Percentiles rank a stretch among this genome's conserved stretches.
Evolutionary conservation across 2,888 invertebrate genomes (phyloP).

Genomic region (Meteorus colon): DNA sequence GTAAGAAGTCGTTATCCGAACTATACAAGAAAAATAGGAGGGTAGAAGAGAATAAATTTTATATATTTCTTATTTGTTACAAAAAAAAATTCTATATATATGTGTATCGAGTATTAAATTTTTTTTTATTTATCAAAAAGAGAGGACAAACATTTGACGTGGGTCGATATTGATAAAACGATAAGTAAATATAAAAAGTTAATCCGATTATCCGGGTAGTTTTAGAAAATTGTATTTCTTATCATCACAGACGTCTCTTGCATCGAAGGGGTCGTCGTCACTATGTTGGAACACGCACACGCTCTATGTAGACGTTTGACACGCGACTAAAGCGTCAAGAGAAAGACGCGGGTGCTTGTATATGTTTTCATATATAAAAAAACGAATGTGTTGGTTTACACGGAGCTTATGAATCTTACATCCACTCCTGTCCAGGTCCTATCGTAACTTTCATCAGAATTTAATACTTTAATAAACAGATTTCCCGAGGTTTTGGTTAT

Average conservation of each 20-base stretch:
- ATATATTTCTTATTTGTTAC: not conserved
- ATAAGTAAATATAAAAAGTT: slow-evolving; percentile 17
- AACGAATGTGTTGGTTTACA: not conserved
- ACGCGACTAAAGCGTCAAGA: slow-evolving; percentile 29
- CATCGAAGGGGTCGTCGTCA: slow-evolving; percentile 1
- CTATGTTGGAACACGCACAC: not conserved
- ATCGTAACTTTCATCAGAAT: no score
- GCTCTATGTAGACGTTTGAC: not conserved
- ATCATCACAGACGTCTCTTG: slow-evolving; percentile 20
- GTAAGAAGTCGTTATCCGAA: slow-evolving; percentile 33
- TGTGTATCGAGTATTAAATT: not conserved
- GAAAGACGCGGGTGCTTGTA: slow-evolving; percentile 23
- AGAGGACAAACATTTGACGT: slow-evolving; percentile 17
- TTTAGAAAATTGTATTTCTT: slow-evolving; percentile 44
- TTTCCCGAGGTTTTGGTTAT: no score
- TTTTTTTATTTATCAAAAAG: not conserved
- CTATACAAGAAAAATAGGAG: slow-evolving; percentile 36
- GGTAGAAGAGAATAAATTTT: slow-evolving; percentile 14
- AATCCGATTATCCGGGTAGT: slow-evolving; percentile 45
- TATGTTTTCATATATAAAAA: slow-evolving; percentile 22
- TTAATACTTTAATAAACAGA: no score
- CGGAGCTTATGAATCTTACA: no score
- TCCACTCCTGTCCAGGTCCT: no score
- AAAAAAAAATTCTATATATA: not conserved
- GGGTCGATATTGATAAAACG: slow-evolving; percentile 4